A percentile compares a stretch with the other conserved stretches of the same genome.
These are phyloP conservation scores for Seira sanloemensis DNA, from an alignment of 2,888 invertebrate species.

Conservation along the genomic window DNA sequence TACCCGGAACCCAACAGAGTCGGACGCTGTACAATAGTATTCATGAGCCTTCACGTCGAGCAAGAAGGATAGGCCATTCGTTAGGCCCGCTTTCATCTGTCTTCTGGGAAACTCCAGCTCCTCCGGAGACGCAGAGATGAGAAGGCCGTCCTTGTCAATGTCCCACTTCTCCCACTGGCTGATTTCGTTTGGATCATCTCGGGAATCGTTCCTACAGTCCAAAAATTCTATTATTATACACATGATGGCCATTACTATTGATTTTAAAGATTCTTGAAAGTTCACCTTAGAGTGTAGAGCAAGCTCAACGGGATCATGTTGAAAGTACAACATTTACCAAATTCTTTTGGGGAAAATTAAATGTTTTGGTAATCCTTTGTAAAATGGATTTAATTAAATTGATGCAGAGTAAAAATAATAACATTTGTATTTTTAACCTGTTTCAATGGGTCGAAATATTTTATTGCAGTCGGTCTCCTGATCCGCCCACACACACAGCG, in stretches of 20 bases:
- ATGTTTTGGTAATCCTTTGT: not conserved
- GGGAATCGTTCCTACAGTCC: conserved; percentile 48
- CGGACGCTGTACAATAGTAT: conserved; percentile 70
- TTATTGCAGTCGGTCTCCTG: conserved; percentile 80
- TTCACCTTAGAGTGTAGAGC: conserved; percentile 42
- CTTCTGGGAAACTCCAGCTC: conserved; percentile 48
- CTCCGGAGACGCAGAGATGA: not conserved
- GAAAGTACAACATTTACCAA: conserved; percentile 89
- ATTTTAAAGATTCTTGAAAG: not conserved
- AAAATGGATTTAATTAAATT: conserved; percentile 1
- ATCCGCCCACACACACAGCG: conserved; percentile 83
- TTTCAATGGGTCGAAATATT: conserved; percentile 85
- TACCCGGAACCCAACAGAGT: conserved; percentile 64
- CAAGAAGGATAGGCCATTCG: conserved; percentile 66
- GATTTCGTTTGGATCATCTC: conserved; percentile 53
- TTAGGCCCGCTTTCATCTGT: conserved; percentile 65
- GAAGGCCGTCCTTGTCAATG: conserved; percentile 43
- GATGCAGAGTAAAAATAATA: not conserved
- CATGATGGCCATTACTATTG: not conserved
- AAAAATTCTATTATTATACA: not conserved
- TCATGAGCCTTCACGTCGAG: conserved; percentile 62
- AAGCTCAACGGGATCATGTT: conserved; percentile 83
- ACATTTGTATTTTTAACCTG: conserved; percentile 74
- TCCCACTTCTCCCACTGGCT: conserved; percentile 61
- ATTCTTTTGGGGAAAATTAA: conserved; percentile 78